A percentile compares a stretch with the other conserved stretches of the same genome.
These are phyloP conservation scores for Trichopria drosophilae DNA, from an alignment of 2,888 invertebrate species.

Conservation along the genomic window DNA sequence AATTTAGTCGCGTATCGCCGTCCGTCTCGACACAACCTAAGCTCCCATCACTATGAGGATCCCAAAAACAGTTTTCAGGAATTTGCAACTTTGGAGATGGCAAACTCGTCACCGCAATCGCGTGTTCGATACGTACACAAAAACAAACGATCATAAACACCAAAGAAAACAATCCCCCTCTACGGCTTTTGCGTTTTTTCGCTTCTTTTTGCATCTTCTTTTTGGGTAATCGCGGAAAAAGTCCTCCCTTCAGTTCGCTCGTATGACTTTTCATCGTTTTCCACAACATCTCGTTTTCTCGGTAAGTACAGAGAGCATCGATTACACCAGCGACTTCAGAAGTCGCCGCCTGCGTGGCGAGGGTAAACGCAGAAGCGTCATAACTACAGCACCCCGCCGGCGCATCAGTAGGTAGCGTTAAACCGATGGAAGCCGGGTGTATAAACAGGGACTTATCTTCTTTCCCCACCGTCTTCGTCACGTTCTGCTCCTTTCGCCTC, in stretches of 20 bases:
- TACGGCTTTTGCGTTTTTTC: slow-evolving; percentile 4
- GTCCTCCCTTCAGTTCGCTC: too few relatives aligned
- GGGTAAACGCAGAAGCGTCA: slow-evolving; percentile 28
- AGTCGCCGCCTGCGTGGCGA: slow-evolving; percentile 29
- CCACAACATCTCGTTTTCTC: too few relatives aligned
- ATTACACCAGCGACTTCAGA: slow-evolving; percentile 28
- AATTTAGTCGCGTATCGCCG: slow-evolving; percentile 72
- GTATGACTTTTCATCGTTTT: too few relatives aligned
- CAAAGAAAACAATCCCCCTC: slow-evolving; percentile 21
- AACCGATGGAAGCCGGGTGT: too few relatives aligned
- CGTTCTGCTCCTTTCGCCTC: too few relatives aligned
- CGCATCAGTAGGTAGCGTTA: too few relatives aligned
- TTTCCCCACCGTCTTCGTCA: too few relatives aligned
- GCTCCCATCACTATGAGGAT: slow-evolving; percentile 48
- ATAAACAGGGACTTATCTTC: too few relatives aligned
- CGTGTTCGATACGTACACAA: slow-evolving; percentile 40
- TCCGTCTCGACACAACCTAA: slow-evolving; percentile 63
- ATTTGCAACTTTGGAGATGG: slow-evolving; percentile 71
- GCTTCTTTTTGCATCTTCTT: too few relatives aligned
- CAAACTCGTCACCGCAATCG: slow-evolving; percentile 54
- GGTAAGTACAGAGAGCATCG: slow-evolving; percentile 29
- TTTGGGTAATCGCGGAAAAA: too few relatives aligned
- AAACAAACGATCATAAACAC: slow-evolving; percentile 35
- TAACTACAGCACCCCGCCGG: too few relatives aligned
- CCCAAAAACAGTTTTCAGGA: slow-evolving; percentile 83